These are phyloP conservation scores for Leptinotarsa rubiginosa DNA, from an alignment of 2,888 invertebrate species.

Conservation along the genomic window DNA sequence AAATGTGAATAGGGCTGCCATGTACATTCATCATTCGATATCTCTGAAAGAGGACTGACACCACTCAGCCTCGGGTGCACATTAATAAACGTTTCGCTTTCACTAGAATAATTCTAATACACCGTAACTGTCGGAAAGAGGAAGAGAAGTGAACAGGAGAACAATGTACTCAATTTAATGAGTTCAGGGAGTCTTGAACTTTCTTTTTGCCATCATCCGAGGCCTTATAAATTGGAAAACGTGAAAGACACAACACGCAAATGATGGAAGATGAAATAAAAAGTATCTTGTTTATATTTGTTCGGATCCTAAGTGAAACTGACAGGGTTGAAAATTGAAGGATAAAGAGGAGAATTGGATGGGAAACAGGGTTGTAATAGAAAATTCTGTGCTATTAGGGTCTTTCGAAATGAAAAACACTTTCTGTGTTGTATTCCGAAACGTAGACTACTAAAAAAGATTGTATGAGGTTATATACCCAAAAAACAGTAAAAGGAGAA, in stretches of 20 bases:
- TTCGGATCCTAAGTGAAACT: constrained; percentile 12
- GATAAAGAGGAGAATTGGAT: neutral
- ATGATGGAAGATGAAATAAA: constrained; percentile 21
- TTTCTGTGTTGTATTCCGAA: neutral
- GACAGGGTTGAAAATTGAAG: neutral
- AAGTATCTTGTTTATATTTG: constrained; percentile 4
- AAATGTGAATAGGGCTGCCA: neutral
- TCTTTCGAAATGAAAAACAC: neutral
- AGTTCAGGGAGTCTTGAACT: constrained; percentile 37
- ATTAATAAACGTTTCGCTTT: constrained; percentile 15
- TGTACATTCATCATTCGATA: constrained; percentile 13
- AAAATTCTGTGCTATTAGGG: neutral
- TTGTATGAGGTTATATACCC: no score
- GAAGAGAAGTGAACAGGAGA: constrained; percentile 29
- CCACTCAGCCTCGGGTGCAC: constrained; percentile 5
- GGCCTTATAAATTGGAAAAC: constrained; percentile 24
- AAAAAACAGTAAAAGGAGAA: no score
- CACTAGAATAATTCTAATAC: constrained; percentile 26
- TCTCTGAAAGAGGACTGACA: constrained; percentile 10
- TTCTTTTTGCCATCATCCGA: constrained; percentile 27
- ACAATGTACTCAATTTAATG: constrained; percentile 42
- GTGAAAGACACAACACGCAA: constrained; percentile 18
- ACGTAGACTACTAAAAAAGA: no score
- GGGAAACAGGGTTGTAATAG: no score
- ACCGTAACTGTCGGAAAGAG: constrained; percentile 24